Base-by-base conservation (phyloP, 2,797 vertebrate genomes). In the Percopsis omiscomaycus region DNA sequence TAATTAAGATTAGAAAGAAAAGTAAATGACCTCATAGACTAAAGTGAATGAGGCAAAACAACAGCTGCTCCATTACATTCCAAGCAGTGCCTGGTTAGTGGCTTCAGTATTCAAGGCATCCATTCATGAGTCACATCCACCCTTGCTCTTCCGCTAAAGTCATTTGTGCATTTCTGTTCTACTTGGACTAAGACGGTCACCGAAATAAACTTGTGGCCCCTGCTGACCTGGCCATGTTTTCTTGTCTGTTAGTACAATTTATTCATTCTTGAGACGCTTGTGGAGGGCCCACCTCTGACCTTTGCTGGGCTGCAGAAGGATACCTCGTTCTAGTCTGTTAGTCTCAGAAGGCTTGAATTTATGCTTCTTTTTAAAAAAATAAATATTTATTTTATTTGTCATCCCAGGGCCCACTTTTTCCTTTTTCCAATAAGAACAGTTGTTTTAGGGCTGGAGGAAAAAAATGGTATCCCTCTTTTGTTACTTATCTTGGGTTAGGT, bases 241-340 rank as follows among this genome's bases (percentile, higher is more conserved):
- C 12, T 46, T 60, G 13, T 79, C 78, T 66, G 83, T 86, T 84
- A 76, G 60, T 69, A 37, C 45, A 60, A 59, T 82, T 73, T 78
- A 75, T 85, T 73, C 29, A 59, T 68, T 46, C 55, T 30, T 30
- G 13, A 66, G 51, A 69, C 54, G 61, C 32, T 62, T 55, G 37
- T 51, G 29, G 51, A 63, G 54, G 49, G 14, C 11, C 30, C 14
- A 70, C 66, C 52, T 84, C 55, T 75, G 72, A 73, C 69, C 73
- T 63, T 8, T 49, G 70, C 44, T 65, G 55, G 58, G 4, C 63
- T 60, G 45, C 48, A 14, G 30, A 61, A 22, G 46, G 45, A 8
- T 14, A 27, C 14, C 16, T 57, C 58, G 55, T 74, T 60, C 78
- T 64, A 58, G 64, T 55, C 12, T 15, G 1, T 42, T 48, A 51